A percentile compares a stretch with the other conserved stretches of the same genome.
Evolutionary conservation across 2,113 vertebrate genomes (phyloP).

Genomic region (Etheostoma spectabile): DNA sequence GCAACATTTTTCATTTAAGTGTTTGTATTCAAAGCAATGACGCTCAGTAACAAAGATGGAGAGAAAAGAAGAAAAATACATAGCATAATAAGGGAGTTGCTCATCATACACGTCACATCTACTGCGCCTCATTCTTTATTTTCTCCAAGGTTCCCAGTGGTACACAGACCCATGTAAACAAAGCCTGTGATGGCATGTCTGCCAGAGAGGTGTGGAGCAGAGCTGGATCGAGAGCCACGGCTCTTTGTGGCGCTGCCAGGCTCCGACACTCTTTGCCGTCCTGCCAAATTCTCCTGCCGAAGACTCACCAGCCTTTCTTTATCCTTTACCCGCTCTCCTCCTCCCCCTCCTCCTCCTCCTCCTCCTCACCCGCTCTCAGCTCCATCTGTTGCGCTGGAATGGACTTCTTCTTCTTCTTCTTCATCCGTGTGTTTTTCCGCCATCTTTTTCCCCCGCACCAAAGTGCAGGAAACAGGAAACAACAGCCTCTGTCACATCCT

Average conservation of each 20-base stretch:
- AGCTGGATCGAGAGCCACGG: constrained; percentile 60
- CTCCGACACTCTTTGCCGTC: constrained; percentile 68
- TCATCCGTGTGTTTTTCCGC: constrained; percentile 13
- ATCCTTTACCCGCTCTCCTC: constrained; percentile 23
- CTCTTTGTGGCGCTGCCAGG: constrained; percentile 82
- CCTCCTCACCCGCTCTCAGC: constrained; percentile 30
- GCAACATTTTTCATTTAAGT: background rate
- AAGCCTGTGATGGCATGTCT: constrained; percentile 66
- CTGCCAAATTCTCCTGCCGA: constrained; percentile 67
- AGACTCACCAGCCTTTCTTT: constrained; percentile 52
- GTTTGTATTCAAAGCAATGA: background rate
- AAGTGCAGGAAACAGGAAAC: constrained; percentile 34
- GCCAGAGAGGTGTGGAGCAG: constrained; percentile 73
- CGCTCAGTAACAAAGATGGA: constrained; percentile 1
- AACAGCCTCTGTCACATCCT: constrained; percentile 26
- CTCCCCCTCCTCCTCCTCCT: constrained; percentile 1
- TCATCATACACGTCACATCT: constrained; percentile 43
- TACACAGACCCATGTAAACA: constrained; percentile 51
- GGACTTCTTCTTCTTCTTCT: constrained; percentile 41
- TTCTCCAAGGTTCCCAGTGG: constrained; percentile 37
- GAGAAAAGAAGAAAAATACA: background rate
- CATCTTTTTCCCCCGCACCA: constrained; percentile 53
- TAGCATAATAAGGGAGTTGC: constrained; percentile 39
- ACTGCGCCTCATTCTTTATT: constrained; percentile 35
- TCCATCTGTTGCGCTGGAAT: constrained; percentile 77